These are phyloP conservation scores for Sycobia sp. DNA, from an alignment of 1,140 invertebrate genomes.

Conservation along the genomic window DNA sequence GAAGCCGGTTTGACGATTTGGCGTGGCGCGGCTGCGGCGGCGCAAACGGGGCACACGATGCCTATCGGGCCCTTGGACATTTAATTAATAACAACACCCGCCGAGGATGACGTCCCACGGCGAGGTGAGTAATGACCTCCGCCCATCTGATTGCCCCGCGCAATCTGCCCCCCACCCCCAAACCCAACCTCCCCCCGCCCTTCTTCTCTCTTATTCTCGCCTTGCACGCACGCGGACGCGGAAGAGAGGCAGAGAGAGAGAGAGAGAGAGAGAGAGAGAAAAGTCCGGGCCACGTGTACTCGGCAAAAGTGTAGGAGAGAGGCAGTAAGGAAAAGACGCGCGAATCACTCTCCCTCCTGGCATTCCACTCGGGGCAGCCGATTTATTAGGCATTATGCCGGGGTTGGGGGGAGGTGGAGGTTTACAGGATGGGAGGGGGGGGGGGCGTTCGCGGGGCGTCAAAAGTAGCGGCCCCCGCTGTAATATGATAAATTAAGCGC, in stretches of 20 bases:
- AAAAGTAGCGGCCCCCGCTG: not conserved
- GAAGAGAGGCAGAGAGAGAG: slow-evolving; percentile 6
- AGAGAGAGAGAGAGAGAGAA: too few relatives aligned
- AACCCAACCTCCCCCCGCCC: too few relatives aligned
- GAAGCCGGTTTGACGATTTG: slow-evolving; percentile 49
- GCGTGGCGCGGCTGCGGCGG: too few relatives aligned
- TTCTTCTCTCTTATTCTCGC: too few relatives aligned
- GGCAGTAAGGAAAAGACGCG: slow-evolving; percentile 14
- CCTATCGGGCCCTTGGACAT: slow-evolving; percentile 60
- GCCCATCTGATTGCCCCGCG: slow-evolving; percentile 54
- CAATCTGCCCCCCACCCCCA: too few relatives aligned
- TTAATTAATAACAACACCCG: slow-evolving; percentile 63
- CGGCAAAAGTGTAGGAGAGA: too few relatives aligned
- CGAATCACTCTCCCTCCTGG: not conserved
- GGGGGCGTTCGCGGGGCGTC: not conserved
- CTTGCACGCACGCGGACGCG: slow-evolving; percentile 13
- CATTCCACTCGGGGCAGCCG: slow-evolving; percentile 37
- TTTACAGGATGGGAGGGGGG: too few relatives aligned
- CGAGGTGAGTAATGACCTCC: slow-evolving; percentile 59
- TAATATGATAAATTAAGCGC: slow-evolving; percentile 22
- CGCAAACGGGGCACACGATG: slow-evolving; percentile 48
- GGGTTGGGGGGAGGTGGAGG: too few relatives aligned
- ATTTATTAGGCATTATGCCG: slow-evolving; percentile 57
- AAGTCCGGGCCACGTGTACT: not conserved
- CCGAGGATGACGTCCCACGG: slow-evolving; percentile 54